A percentile compares a stretch with the other conserved stretches of the same genome.
phyloP scores from a whole-genome alignment of 2,888 invertebrate genomes.

The Deilephila elpenor region DNA sequence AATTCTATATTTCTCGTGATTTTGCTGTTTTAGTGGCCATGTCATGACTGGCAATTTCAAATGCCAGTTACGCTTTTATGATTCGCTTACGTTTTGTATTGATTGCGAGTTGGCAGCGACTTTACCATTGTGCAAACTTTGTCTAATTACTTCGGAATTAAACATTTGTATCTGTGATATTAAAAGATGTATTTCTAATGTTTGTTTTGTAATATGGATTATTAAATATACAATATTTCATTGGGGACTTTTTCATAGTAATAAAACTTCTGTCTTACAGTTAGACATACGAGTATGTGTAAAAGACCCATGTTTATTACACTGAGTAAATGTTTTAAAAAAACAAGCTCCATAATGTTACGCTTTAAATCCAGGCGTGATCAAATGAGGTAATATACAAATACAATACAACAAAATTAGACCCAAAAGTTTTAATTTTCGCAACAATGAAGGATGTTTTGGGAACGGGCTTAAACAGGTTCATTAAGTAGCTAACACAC shows the following conservation, averaged over 20 bases:
- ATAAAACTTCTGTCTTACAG: too few species aligned
- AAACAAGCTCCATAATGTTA: background rate
- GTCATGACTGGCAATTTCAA: slow-evolving; percentile 54
- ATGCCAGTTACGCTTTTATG: slow-evolving; percentile 50
- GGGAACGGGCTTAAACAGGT: background rate
- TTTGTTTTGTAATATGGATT: too few species aligned
- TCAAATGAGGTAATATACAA: background rate
- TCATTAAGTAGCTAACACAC: background rate
- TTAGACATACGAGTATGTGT: too few species aligned
- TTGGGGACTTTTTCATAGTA: too few species aligned
- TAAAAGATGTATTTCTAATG: background rate
- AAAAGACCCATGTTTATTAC: too few species aligned
- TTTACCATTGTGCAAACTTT: background rate
- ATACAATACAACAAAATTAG: background rate
- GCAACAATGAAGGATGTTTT: slow-evolving; percentile 12
- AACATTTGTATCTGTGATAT: background rate
- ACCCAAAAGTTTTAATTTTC: slow-evolving; percentile 20
- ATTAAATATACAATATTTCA: background rate
- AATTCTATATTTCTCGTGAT: slow-evolving; percentile 50
- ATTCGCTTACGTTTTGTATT: slow-evolving; percentile 31
- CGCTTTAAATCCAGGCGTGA: background rate
- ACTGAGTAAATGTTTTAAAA: background rate
- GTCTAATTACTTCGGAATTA: background rate
- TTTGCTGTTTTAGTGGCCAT: slow-evolving; percentile 52
- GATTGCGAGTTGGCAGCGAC: slow-evolving; percentile 6